Evolutionary conservation across 2,113 vertebrate species (phyloP).

Genomic region (Etia nguti): DNA sequence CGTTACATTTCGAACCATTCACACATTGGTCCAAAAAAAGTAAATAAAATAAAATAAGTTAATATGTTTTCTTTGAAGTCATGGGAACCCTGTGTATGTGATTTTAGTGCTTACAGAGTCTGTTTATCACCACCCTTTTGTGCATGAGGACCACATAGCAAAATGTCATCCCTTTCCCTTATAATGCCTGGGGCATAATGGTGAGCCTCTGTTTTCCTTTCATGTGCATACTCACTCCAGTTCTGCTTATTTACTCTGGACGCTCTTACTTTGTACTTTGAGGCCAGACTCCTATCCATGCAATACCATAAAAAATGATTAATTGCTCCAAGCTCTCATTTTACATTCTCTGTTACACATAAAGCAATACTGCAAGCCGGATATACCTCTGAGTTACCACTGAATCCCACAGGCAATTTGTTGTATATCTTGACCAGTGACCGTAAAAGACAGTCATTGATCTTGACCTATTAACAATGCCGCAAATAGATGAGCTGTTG

Average conservation of each 20-base stretch:
- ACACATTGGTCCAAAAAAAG: neutral
- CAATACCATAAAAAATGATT: neutral
- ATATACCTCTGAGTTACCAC: neutral
- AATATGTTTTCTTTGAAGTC: neutral
- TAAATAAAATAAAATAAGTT: neutral
- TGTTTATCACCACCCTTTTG: neutral
- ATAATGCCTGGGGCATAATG: neutral
- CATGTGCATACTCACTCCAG: neutral
- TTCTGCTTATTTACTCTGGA: neutral
- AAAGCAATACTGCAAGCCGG: neutral
- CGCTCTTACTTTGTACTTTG: neutral
- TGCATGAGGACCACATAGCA: neutral
- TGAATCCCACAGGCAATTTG: neutral
- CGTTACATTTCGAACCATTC: neutral
- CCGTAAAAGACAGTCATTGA: neutral
- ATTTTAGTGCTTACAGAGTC: neutral
- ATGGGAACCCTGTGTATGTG: neutral
- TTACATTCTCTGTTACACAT: neutral
- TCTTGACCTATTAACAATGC: slow-evolving; percentile 10
- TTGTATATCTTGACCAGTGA: neutral
- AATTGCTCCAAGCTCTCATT: slow-evolving; percentile 1
- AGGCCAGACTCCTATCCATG: neutral
- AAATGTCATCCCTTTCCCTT: neutral
- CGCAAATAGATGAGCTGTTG: neutral
- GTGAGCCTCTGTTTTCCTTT: neutral